Evolutionary conservation across 2,797 vertebrate genomes (phyloP), one percentile per base, ranked within the genome.

Genomic region (Neosalanx taihuensis): DNA sequence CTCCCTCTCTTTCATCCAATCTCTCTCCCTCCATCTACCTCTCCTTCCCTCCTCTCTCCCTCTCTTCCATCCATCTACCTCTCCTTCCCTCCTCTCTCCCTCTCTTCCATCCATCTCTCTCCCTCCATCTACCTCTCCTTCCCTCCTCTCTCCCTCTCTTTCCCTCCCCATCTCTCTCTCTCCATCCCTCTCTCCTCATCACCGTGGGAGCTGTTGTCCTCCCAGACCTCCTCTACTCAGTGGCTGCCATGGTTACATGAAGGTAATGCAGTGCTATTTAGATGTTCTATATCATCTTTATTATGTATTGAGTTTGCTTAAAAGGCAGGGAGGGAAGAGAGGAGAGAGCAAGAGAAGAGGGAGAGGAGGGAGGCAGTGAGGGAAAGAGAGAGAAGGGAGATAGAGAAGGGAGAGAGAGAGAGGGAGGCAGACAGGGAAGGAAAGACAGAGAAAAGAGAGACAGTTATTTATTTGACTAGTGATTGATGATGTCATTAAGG

Each of bases 1-100:
- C 18, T 56, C 67, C 70, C 68, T 63, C 73, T 35, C 7, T 10
- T n/a, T n/a, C n/a, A n/a, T n/a, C n/a, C 23, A 26, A 26, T 63
- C 73, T 35, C 7, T 12, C 62, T 10, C 18, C 66, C 61, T 69
- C 3, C 23, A n/a, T 23, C 31, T 35, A 30, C n/a, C n/a, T n/a
- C n/a, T n/a, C n/a, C n/a, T n/a, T n/a, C 12, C 29, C 15, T 31
- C 4, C 51, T 20, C 51, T 1, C n/a, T 57, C 26, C 20, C 37
- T 59, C 31, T 63, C 66, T 61, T 69, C 37, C n/a, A n/a, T 37
- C 33, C 2, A 4, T 12, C 62, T 37, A 7, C 10, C 9, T 41
- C 37, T 41, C 37, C n/a, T n/a, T 41, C 37, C 37, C 37, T 41
- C 20, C 37, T 59, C 31, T 63, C 66, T 61, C 67, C 37, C 68